phyloP scores from a whole-genome alignment of 2,888 invertebrate species.

The Crossocerus cetratus region DNA sequence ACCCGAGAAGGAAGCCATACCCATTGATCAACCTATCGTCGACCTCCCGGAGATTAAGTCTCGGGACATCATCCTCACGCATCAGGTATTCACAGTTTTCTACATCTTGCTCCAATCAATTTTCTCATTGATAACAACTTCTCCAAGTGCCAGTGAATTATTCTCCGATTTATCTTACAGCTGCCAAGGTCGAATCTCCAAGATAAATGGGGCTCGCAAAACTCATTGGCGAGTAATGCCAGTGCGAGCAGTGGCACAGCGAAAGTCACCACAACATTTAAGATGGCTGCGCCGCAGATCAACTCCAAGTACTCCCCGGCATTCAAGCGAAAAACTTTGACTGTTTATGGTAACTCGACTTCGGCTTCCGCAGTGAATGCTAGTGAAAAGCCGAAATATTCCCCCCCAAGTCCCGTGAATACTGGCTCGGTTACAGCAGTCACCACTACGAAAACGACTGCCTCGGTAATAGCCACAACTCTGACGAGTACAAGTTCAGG shows the following conservation, averaged over 20 bases:
- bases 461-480: not conserved
- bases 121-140: too few species aligned
- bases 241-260: constrained; percentile 67
- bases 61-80: constrained; percentile 78
- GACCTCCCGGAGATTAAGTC: constrained; percentile 92
- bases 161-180: constrained; percentile 38
- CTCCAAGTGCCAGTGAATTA: too few species aligned
- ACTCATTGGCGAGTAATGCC: constrained; percentile 69
- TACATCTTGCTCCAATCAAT: not conserved
- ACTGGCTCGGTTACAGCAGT: constrained; percentile 42
- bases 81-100: constrained; percentile 60
- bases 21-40: constrained; percentile 80
- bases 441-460: constrained; percentile 31
- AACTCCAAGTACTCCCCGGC: constrained; percentile 90
- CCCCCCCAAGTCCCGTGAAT: constrained; percentile 9
- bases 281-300: constrained; percentile 76
- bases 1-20: constrained; percentile 83
- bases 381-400: constrained; percentile 23
- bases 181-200: constrained; percentile 68
- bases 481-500: constrained; percentile 2
- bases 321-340: constrained; percentile 86
- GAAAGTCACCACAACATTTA: constrained; percentile 68
- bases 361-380: constrained; percentile 45
- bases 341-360: constrained; percentile 79
- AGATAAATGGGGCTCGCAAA: constrained; percentile 74